Percentiles rank a stretch among this genome's conserved stretches.
These are phyloP conservation scores for Metellina segmentata DNA, from an alignment of 2,888 invertebrate genomes.

Conservation along the genomic window DNA sequence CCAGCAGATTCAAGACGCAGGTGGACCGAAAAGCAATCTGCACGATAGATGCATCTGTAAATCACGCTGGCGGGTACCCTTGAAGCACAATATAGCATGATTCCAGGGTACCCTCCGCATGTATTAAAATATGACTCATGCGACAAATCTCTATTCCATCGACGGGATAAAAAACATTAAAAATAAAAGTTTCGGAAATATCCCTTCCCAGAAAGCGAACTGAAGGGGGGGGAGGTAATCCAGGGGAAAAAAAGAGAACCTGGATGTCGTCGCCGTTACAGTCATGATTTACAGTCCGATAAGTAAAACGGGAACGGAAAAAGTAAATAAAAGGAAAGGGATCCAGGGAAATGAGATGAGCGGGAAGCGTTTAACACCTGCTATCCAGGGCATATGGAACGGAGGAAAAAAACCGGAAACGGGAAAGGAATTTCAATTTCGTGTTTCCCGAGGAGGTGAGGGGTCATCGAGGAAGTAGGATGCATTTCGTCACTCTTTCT, in stretches of 20 bases:
- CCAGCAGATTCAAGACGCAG: too few species aligned
- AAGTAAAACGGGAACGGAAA: slow-evolving; percentile 26
- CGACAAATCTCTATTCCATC: not conserved
- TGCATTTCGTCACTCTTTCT: not conserved
- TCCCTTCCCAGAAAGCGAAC: not conserved
- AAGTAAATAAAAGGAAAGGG: too few species aligned
- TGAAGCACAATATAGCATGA: not conserved
- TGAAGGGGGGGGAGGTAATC: not conserved
- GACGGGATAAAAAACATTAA: not conserved
- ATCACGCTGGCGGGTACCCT: not conserved
- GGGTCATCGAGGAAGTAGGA: not conserved
- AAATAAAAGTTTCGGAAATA: not conserved
- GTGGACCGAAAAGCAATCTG: too few species aligned
- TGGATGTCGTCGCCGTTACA: not conserved
- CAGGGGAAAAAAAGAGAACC: not conserved
- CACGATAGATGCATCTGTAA: too few species aligned
- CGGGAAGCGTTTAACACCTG: not conserved
- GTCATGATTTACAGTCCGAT: slow-evolving; percentile 39
- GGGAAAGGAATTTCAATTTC: not conserved
- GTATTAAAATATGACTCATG: not conserved
- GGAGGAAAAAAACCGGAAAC: not conserved
- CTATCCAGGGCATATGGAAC: not conserved
- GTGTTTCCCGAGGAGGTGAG: not conserved
- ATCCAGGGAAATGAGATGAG: not conserved
- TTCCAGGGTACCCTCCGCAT: not conserved